phyloP scores from a whole-genome alignment of 2,888 invertebrate genomes.

The Pogonocherus hispidulus region DNA sequence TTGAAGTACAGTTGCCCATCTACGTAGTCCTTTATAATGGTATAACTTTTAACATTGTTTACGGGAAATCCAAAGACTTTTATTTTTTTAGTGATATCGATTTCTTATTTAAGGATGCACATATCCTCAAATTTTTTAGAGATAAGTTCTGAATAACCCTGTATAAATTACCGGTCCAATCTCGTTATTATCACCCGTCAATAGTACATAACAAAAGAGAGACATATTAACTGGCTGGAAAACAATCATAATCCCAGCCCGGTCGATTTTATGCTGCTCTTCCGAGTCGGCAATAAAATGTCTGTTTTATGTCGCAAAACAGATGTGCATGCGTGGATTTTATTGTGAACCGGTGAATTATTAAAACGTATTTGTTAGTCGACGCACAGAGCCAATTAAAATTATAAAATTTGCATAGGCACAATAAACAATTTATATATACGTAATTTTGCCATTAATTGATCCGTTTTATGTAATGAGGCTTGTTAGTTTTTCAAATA shows the following conservation, averaged over 20 bases:
- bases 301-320: slow-evolving; percentile 30
- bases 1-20: no score
- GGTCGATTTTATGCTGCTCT: slow-evolving; percentile 8
- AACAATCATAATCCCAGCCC: slow-evolving; percentile 16
- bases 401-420: slow-evolving; percentile 36
- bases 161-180: neutral
- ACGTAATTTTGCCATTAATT: slow-evolving; percentile 25
- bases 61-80: no score
- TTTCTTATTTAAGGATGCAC: no score
- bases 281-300: slow-evolving; percentile 31
- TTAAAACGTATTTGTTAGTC: slow-evolving; percentile 35
- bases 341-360: slow-evolving; percentile 32
- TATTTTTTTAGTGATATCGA: no score
- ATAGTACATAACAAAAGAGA: slow-evolving; percentile 3
- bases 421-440: slow-evolving; percentile 26
- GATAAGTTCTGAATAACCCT: no score
- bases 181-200: neutral
- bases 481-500: slow-evolving; percentile 9
- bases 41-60: no score
- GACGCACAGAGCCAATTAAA: slow-evolving; percentile 29
- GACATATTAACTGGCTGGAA: slow-evolving; percentile 12
- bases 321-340: slow-evolving; percentile 36
- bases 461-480: slow-evolving; percentile 16
- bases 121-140: no score
- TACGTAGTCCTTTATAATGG: no score